Evolutionary conservation across 2,113 vertebrate genomes (phyloP).

Genomic region (Scartelaos histophorus): DNA sequence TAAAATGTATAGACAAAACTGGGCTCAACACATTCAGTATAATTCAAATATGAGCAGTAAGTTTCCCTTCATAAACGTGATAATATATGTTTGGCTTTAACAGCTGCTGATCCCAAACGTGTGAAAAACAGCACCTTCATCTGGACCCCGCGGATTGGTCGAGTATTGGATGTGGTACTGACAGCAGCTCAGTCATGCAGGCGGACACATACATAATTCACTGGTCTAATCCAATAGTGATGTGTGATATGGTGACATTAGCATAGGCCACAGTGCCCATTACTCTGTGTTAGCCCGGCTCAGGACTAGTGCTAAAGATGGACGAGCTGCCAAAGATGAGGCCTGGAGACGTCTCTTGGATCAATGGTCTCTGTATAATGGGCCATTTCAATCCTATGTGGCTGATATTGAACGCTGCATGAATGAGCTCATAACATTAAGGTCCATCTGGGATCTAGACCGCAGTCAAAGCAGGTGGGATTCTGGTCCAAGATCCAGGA

Average conservation of each 20-base stretch:
- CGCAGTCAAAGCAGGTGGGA: constrained; percentile 28
- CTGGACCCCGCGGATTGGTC: too few relatives aligned
- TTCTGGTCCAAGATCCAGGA: constrained; percentile 1
- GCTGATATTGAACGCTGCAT: constrained; percentile 14
- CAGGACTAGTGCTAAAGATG: constrained; percentile 39
- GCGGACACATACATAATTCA: constrained; percentile 31
- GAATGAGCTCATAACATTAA: constrained; percentile 24
- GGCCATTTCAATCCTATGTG: constrained; percentile 48
- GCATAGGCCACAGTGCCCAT: constrained; percentile 47
- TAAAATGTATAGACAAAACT: too few relatives aligned
- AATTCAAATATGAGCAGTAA: neutral
- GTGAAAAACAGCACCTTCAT: neutral
- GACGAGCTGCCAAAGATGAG: constrained; percentile 29
- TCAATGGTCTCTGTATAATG: constrained; percentile 63
- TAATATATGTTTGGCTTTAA: neutral
- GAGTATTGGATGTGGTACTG: constrained; percentile 1
- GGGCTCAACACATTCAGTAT: too few relatives aligned
- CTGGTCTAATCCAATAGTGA: constrained; percentile 41
- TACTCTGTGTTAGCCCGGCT: constrained; percentile 46
- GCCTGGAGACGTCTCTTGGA: constrained; percentile 46
- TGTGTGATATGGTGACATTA: constrained; percentile 41
- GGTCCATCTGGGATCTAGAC: constrained; percentile 34
- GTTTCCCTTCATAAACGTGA: neutral
- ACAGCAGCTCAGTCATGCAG: constrained; percentile 20
- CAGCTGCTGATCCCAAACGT: neutral